Conservation (phyloP, 2,888 invertebrate genomes). For the Gibbula magus region DNA sequence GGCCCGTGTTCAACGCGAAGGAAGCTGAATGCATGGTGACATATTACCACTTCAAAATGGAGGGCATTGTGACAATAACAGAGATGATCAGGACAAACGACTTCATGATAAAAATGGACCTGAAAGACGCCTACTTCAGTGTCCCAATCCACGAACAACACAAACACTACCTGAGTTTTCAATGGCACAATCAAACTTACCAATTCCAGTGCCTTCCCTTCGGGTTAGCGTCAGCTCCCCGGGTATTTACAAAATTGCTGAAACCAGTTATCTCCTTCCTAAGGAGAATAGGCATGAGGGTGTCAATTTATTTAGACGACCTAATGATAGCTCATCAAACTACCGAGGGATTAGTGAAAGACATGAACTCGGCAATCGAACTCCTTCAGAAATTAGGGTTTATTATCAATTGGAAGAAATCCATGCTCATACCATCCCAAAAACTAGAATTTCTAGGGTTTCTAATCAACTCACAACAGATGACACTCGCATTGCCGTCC, state of each 20-base stretch:
- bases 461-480: not conserved
- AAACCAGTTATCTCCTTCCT: constrained; percentile 27
- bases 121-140: constrained; percentile 35
- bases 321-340: not conserved
- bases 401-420: constrained; percentile 23
- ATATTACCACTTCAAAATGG: constrained; percentile 32
- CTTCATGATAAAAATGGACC: constrained; percentile 32
- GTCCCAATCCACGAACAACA: constrained; percentile 23
- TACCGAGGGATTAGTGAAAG: not conserved
- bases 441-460: constrained; percentile 10
- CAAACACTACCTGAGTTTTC: constrained; percentile 24
- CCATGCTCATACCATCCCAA: constrained; percentile 1
- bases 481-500: no score
- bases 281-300: not conserved
- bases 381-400: constrained; percentile 24
- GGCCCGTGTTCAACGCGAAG: constrained; percentile 30
- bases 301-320: constrained; percentile 14
- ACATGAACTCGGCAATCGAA: not conserved
- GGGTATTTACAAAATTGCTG: constrained; percentile 34
- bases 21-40: constrained; percentile 18
- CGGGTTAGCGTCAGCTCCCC: constrained; percentile 29
- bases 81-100: constrained; percentile 21
- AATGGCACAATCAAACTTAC: constrained; percentile 20
- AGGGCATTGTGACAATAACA: constrained; percentile 9
- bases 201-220: constrained; percentile 28